Evolutionary conservation across 2,888 invertebrate species (phyloP), one percentile per base, ranked within the genome.

Genomic region (Agriopis aurantiaria): DNA sequence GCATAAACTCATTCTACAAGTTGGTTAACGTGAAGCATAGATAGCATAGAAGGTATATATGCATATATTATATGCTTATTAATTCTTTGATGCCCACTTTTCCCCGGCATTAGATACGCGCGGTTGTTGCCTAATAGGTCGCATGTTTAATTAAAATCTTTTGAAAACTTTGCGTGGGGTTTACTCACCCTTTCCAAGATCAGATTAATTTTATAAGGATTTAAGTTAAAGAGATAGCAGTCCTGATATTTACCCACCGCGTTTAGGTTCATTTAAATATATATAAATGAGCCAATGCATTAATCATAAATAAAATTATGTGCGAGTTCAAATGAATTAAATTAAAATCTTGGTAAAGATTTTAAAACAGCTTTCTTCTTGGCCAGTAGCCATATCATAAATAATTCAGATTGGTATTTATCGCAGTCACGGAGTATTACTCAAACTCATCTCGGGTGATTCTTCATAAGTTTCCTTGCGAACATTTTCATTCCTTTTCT

Each of bases 111-210:
- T 68, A 60, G 57, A 23, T 40, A 48, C 12, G 65, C 53, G 63
- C 40, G 68, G 63, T 73, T 68, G 52, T 41, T 59, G 49, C 66
- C 55, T 69, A 58, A 48, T 68, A 67, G 40, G 49, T 12, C 60
- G 61, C 73, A 74, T 71, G 63, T 75, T 74, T 75, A 75, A 77
- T 74, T 74, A 74, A 71, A 74, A 73, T 71, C 71, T 74, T 73
- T 77, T 69, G 62, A 69, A 71, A 73, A 72, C 71, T 77, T 77
- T 64, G 46, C 46, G 53, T 68, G n/a, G 60, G 63, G 52, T 51
- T 55, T 58, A 67, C 58, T 55, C 61, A 59, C 69, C 67, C 68
- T 72, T 57, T 46, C 58, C 55, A 53, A 65, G 75, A 72, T 73
- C 62, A 74, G 64, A 74, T 74, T 72, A 74, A 71, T 68, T 73